Percentiles rank a stretch among this genome's conserved stretches.
Evolutionary conservation across 2,113 vertebrate species (phyloP).

Genomic region (Protobothrops flavoviridis): DNA sequence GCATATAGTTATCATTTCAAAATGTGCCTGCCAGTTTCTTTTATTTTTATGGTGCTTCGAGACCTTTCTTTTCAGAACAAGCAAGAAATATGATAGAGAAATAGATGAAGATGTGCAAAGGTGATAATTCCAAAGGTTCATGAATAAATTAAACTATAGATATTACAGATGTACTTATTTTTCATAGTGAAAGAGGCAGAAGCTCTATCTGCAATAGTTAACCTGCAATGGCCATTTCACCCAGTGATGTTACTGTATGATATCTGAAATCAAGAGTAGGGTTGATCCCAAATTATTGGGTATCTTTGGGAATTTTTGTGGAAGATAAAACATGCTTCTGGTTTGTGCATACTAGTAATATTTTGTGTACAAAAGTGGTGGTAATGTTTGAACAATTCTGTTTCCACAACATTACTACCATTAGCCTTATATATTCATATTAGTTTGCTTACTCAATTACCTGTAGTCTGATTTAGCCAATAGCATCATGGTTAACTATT

Average conservation of each 20-base stretch:
- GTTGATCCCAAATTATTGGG: background rate
- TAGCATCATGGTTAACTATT: background rate
- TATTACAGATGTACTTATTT: background rate
- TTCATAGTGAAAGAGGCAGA: background rate
- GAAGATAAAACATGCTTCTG: background rate
- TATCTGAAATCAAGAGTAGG: background rate
- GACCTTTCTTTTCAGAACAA: slow-evolving; percentile 37
- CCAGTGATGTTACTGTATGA: background rate
- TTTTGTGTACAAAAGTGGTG: background rate
- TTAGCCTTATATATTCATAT: background rate
- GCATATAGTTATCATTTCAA: slow-evolving; percentile 51
- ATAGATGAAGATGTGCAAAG: slow-evolving; percentile 31
- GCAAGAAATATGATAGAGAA: slow-evolving; percentile 25
- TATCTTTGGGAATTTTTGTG: background rate
- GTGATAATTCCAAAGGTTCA: slow-evolving; percentile 36
- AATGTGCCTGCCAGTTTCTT: slow-evolving; percentile 49
- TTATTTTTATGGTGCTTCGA: slow-evolving; percentile 35
- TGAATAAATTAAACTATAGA: slow-evolving; percentile 32
- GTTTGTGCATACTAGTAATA: background rate
- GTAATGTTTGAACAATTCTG: background rate
- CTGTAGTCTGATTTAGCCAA: background rate
- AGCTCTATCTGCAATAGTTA: background rate
- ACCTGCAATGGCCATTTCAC: background rate
- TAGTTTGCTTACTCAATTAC: background rate
- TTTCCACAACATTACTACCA: background rate